Evolutionary conservation across 1,140 invertebrate species (phyloP).

Genomic region (Bombus superbus): DNA sequence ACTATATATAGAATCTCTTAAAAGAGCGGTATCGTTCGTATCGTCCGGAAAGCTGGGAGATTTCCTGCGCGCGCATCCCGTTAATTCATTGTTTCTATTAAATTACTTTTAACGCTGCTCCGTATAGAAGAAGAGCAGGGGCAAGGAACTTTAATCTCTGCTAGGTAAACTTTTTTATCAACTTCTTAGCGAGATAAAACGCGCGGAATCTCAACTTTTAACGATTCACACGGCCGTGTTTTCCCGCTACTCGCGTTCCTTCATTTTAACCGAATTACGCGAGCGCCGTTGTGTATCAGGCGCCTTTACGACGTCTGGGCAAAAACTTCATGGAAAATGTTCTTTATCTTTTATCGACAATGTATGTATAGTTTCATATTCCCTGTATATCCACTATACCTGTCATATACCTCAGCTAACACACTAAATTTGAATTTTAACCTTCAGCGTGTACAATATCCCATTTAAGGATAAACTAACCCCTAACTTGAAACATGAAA

Average conservation of each 20-base stretch:
- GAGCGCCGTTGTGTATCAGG: not conserved
- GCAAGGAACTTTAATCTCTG: slow-evolving; percentile 3
- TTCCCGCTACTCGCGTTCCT: not conserved
- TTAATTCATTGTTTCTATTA: slow-evolving; percentile 42
- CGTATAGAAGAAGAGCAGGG: no score
- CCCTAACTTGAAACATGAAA: not conserved
- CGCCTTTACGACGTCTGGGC: not conserved
- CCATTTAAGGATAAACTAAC: not conserved
- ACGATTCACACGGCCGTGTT: not conserved
- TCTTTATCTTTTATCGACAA: slow-evolving; percentile 1
- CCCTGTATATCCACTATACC: not conserved
- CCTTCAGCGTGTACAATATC: no score
- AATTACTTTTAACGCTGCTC: slow-evolving; percentile 22
- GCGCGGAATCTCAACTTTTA: slow-evolving; percentile 12
- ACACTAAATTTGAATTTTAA: no score
- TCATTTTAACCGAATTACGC: slow-evolving; percentile 18
- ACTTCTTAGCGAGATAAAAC: slow-evolving; percentile 10
- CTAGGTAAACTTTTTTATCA: slow-evolving; percentile 38
- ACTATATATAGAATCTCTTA: slow-evolving; percentile 9
- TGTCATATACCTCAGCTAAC: not conserved
- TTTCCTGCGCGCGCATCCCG: not conserved
- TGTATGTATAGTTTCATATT: not conserved
- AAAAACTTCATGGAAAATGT: not conserved
- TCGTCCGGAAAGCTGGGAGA: not conserved
- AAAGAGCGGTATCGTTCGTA: not conserved